Conservation (phyloP, 2,113 vertebrate species). For the Microtus richardsoni region DNA sequence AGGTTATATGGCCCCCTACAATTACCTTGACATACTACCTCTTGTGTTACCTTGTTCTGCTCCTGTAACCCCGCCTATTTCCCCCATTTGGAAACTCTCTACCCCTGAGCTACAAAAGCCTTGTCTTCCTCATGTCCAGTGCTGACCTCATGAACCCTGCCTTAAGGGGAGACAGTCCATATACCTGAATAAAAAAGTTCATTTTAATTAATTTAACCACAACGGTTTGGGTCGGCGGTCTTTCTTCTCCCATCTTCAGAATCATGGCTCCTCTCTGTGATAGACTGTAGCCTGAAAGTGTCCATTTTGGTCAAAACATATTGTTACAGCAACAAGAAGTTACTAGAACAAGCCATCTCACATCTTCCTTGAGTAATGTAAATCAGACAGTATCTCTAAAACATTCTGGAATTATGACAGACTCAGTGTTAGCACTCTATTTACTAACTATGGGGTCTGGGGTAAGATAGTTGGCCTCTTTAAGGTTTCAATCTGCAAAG, state of each 20-base stretch:
- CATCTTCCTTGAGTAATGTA: not conserved
- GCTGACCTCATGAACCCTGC: not conserved
- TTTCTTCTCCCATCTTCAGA: not conserved
- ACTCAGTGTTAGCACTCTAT: not conserved
- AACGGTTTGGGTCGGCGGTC: not conserved
- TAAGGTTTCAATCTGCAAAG: not conserved
- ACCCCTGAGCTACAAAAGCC: not conserved
- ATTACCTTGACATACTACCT: too few relatives aligned
- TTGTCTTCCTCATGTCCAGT: not conserved
- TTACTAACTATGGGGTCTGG: not conserved
- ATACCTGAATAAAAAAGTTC: not conserved
- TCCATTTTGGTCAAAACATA: not conserved
- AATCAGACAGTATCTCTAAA: not conserved
- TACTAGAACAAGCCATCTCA: not conserved
- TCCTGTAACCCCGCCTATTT: not conserved
- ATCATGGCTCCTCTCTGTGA: not conserved
- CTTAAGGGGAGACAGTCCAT: not conserved
- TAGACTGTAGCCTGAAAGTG: not conserved
- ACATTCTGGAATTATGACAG: conserved; percentile 8
- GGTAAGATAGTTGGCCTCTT: conserved; percentile 20
- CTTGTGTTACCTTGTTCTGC: not conserved
- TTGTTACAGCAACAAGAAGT: not conserved
- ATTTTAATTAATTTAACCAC: not conserved
- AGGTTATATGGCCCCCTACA: not conserved
- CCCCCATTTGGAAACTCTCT: not conserved